phyloP scores from a whole-genome alignment of 2,797 vertebrate genomes.

The Hirundo rustica region DNA sequence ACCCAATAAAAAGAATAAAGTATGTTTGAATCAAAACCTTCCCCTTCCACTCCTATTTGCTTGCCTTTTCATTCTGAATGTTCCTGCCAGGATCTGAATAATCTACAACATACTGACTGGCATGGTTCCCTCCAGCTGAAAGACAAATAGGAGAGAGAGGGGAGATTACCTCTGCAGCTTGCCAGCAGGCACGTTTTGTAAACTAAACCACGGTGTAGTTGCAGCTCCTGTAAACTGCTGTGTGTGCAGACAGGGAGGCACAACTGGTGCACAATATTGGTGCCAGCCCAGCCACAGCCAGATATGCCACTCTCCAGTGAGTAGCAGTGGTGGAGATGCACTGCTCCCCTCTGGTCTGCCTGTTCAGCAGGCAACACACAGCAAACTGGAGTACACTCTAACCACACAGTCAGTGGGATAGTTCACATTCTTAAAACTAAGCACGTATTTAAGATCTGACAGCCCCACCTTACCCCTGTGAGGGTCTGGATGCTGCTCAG shows the following conservation, averaged over 20 bases:
- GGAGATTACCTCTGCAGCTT: not conserved
- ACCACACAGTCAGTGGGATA: not conserved
- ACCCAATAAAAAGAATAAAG: slow-evolving; percentile 6
- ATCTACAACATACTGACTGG: slow-evolving; percentile 17
- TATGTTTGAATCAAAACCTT: slow-evolving; percentile 5
- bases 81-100: not conserved
- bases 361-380: not conserved
- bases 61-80: slow-evolving; percentile 22
- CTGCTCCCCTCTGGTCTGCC: not conserved
- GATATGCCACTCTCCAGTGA: not conserved
- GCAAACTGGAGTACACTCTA: not conserved
- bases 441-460: not conserved
- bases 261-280: rapidly evolving
- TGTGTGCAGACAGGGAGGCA: not conserved
- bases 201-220: not conserved
- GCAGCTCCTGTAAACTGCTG: not conserved
- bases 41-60: not conserved
- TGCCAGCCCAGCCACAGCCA: not conserved
- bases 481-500: not conserved
- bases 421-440: not conserved
- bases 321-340: not conserved
- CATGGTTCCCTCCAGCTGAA: slow-evolving; percentile 24
- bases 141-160: not conserved
- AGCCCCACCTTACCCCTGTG: not conserved
- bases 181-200: not conserved